Evolutionary conservation across 2,113 vertebrate genomes (phyloP).

Genomic region (Excalfactoria chinensis): DNA sequence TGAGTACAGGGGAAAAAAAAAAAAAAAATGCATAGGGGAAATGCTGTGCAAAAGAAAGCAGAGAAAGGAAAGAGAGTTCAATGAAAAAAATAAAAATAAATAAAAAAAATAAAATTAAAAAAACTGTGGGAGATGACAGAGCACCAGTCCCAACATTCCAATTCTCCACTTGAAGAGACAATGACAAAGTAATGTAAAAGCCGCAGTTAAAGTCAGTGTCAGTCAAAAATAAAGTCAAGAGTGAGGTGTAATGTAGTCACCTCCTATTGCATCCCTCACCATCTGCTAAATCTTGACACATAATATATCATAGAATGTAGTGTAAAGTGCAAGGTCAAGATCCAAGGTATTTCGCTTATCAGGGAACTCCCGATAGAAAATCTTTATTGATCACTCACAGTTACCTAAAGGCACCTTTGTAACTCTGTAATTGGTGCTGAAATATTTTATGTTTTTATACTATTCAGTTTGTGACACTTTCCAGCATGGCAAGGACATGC

Average conservation of each 20-base stretch:
- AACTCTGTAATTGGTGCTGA: neutral
- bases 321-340: slow-evolving; percentile 39
- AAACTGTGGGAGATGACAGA: neutral
- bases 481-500: neutral
- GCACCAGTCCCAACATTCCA: neutral
- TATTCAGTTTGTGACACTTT: neutral
- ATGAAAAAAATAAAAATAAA: neutral
- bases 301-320: slow-evolving; percentile 17
- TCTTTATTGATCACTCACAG: slow-evolving; percentile 29
- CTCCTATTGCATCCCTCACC: slow-evolving; percentile 7
- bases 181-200: neutral
- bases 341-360: neutral
- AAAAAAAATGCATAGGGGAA: neutral
- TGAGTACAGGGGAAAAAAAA: neutral
- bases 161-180: neutral
- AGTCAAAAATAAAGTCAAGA: neutral
- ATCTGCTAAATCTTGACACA: slow-evolving; percentile 24
- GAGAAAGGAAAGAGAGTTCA: neutral
- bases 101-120: neutral
- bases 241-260: neutral
- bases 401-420: neutral
- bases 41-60: neutral
- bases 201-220: slow-evolving; percentile 3
- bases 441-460: slow-evolving; percentile 10
- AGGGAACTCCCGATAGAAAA: neutral